phyloP scores from a whole-genome alignment of 2,888 invertebrate species.

The Ophion obscuratus region DNA sequence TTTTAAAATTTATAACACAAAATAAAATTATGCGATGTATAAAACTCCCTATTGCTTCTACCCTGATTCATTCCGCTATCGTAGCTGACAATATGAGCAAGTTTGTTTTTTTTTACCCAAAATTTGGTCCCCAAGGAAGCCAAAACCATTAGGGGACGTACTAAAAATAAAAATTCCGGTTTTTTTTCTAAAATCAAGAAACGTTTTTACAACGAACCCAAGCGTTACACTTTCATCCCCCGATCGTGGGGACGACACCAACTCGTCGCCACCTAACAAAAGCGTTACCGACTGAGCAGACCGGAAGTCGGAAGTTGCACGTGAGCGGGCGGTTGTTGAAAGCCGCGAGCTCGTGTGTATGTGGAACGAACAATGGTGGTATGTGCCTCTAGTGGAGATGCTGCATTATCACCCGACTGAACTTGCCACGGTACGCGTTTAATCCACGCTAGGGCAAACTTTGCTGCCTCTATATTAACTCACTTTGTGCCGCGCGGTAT shows the following conservation, averaged over 20 bases:
- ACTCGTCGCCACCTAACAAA: not conserved
- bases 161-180: too few species aligned
- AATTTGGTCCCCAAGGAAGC: too few species aligned
- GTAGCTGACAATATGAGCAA: too few species aligned
- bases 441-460: constrained; percentile 60
- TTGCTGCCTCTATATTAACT: constrained; percentile 77
- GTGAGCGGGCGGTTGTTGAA: not conserved
- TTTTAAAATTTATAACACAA: too few species aligned
- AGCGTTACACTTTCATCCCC: not conserved
- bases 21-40: too few species aligned
- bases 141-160: too few species aligned
- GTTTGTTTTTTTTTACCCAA: too few species aligned
- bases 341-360: constrained; percentile 36
- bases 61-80: too few species aligned
- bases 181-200: not conserved
- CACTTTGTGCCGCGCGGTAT: constrained; percentile 73
- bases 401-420: constrained; percentile 60
- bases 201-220: not conserved
- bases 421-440: constrained; percentile 50
- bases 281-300: not conserved
- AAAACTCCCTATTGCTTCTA: too few species aligned
- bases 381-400: constrained; percentile 45
- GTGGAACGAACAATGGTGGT: constrained; percentile 55
- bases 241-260: too few species aligned
- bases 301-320: constrained; percentile 28